Base-by-base conservation (phyloP, 2,888 invertebrate species). In the Andrena fulva region DNA sequence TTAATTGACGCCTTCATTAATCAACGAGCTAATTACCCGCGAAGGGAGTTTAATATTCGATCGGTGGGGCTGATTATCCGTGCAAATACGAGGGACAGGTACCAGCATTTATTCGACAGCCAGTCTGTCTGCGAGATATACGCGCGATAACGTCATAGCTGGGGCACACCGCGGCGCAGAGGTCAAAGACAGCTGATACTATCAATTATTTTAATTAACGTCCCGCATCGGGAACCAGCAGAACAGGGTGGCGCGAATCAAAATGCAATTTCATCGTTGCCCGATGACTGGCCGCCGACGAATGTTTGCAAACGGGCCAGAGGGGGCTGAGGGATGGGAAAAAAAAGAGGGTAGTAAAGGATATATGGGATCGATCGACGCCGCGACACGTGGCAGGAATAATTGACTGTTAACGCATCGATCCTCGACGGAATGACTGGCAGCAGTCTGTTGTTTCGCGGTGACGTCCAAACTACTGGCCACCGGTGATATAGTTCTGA, bases 141-240 rank as follows among this genome's bases (percentile, higher is more conserved):
- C 52, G 8, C 31, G 6, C 42, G 71, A 52, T 31, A 29, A 62
- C 56, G 56, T 56, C 27, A 56, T 56, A 27, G 52, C 12, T 12
- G 31, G 8, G 42, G 10, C 52, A 8, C 5, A 20, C 5, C 10
- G 60, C 29, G 24, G 24, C 27, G 52, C 31, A 59, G 48, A 60
- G 54, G 64, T 74, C 80, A 67, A 80, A 80, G 60, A 74, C 70
- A 66, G 74, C 50, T 66, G 80, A 74, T 68, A 42, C 81, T 74
- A 50, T 82, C 74, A 80, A 79, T 80, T 80, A 80, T 82, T 82
- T 82, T 74, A 82, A 82, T 82, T 82, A 82, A 80, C 81, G 59
- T 69, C 68, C 52, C 73, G 80, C 63, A 73, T 80, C 52, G 66
- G 54, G n/a, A 73, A 33, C 16, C 52, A 16, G 72, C 4, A 29